Conservation (phyloP, 2,888 invertebrate species). For the Syritta pipiens region DNA sequence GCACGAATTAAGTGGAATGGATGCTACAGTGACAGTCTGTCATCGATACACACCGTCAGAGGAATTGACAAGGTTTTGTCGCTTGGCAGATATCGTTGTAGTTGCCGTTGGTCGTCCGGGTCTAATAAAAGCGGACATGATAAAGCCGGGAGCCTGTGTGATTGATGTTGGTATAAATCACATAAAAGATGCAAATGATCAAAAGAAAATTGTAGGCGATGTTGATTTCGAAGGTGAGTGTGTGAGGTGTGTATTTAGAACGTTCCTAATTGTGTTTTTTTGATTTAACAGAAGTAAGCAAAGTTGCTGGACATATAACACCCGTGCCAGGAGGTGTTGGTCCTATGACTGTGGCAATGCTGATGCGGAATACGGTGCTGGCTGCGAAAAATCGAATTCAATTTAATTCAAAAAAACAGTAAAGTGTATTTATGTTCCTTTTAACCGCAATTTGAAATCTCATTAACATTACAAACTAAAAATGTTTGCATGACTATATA, state of each 20-base stretch:
- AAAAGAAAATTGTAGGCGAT: conserved; percentile 90
- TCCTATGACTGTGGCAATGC: conserved; percentile 96
- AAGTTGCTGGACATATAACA: conserved; percentile 91
- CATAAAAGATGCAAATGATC: conserved; percentile 84
- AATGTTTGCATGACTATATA: too few relatives aligned
- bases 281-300: conserved; percentile 83
- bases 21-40: conserved; percentile 94
- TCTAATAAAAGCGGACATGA: conserved; percentile 89
- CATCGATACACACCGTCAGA: conserved; percentile 92
- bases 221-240: conserved; percentile 90
- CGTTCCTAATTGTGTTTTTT: not conserved
- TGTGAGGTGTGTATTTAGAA: conserved; percentile 52
- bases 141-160: conserved; percentile 92
- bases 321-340: conserved; percentile 96
- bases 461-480: too few relatives aligned
- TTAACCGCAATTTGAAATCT: not conserved
- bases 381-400: conserved; percentile 84
- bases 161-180: conserved; percentile 94
- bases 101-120: conserved; percentile 84
- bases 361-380: conserved; percentile 92
- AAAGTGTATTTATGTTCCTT: too few relatives aligned
- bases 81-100: conserved; percentile 77
- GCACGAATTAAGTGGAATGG: conserved; percentile 86
- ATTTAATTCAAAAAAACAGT: conserved; percentile 43
- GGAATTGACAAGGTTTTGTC: conserved; percentile 85